Conservation (phyloP, 2,797 vertebrate genomes). For the Molossus alvarezi region DNA sequence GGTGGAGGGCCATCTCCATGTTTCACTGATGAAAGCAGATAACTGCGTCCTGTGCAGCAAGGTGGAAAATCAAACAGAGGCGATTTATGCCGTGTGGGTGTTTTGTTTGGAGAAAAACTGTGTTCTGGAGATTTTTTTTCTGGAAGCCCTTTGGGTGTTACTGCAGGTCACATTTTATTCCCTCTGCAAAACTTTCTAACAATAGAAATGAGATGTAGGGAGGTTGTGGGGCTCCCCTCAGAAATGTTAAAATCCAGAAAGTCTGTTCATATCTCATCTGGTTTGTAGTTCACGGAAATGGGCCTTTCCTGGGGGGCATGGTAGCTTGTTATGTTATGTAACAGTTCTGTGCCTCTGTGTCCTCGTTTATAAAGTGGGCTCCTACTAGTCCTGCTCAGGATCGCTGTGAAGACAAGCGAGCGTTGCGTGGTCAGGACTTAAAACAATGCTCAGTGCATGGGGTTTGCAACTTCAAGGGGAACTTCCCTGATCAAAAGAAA, state of each 20-base stretch:
- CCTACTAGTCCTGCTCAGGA: not conserved
- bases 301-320: not conserved
- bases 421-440: accelerated
- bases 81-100: accelerated
- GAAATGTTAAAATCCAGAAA: not conserved
- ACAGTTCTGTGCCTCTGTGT: not conserved
- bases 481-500: conserved; percentile 12
- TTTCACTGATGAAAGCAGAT: conserved; percentile 59
- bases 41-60: accelerated
- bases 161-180: not conserved
- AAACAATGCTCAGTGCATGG: not conserved
- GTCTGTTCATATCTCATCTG: not conserved
- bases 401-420: not conserved
- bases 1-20: accelerated
- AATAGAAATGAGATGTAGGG: not conserved
- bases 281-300: not conserved
- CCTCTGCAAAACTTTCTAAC: not conserved
- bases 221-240: not conserved
- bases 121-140: accelerated
- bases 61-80: not conserved
- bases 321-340: not conserved
- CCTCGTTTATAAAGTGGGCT: not conserved
- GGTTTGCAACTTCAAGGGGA: not conserved
- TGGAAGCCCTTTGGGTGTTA: not conserved
- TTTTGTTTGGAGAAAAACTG: not conserved